Conservation (phyloP, 1,140 invertebrate genomes). For the Diorhabda elongata region DNA sequence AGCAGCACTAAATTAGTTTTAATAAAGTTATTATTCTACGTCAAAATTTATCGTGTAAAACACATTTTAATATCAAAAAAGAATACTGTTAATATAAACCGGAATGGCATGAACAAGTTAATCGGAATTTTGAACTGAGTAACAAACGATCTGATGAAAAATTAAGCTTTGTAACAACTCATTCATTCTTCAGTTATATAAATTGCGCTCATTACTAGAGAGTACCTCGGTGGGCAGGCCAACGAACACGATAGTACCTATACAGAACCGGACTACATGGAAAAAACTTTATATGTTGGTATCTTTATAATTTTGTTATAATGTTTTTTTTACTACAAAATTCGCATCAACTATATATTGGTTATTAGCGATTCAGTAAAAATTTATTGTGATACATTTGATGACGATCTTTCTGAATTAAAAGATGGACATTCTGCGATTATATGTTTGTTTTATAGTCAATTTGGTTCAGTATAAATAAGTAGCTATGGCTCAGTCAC, state of each 20-base stretch:
- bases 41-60: constrained; percentile 21
- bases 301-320: too few species aligned
- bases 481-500: too few species aligned
- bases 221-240: constrained; percentile 28
- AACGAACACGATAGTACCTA: constrained; percentile 23
- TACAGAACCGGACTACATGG: constrained; percentile 3
- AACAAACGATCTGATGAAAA: constrained; percentile 41
- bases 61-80: constrained; percentile 29
- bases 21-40: constrained; percentile 28
- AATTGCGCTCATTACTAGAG: constrained; percentile 38
- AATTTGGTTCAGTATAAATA: too few species aligned
- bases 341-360: too few species aligned
- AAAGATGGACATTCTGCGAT: too few species aligned
- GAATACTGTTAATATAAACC: constrained; percentile 29
- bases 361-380: too few species aligned
- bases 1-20: constrained; percentile 21
- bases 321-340: too few species aligned
- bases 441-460: too few species aligned
- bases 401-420: too few species aligned
- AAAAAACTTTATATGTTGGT: constrained; percentile 13
- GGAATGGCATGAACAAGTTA: constrained; percentile 36
- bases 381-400: too few species aligned
- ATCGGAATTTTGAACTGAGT: constrained; percentile 34
- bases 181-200: constrained; percentile 38
- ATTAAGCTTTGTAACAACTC: constrained; percentile 38